A percentile compares a stretch with the other conserved stretches of the same genome.
These are phyloP conservation scores for Gibbula magus DNA, from an alignment of 2,888 invertebrate genomes.

Conservation along the genomic window DNA sequence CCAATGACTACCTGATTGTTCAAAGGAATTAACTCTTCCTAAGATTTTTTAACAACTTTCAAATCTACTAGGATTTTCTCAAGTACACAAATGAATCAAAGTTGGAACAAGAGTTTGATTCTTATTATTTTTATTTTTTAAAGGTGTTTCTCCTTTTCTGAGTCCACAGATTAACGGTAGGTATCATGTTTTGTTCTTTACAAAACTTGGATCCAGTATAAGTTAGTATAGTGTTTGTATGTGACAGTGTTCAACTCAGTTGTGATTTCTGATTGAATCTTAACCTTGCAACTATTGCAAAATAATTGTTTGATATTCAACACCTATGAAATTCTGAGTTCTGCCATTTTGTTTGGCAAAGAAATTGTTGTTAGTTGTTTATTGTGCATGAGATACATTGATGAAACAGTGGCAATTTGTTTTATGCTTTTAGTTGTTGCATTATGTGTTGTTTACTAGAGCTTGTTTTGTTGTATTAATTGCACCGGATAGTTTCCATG, in stretches of 20 bases:
- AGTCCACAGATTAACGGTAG: slow-evolving; percentile 57
- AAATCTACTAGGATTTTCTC: too few species aligned
- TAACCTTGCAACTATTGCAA: background rate
- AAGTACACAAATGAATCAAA: too few species aligned
- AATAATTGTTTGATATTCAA: background rate
- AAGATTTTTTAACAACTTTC: too few species aligned
- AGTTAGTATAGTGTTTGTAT: slow-evolving; percentile 11
- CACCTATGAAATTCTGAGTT: slow-evolving; percentile 1
- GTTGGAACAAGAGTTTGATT: slow-evolving; percentile 14
- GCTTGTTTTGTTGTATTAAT: too few species aligned
- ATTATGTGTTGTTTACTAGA: too few species aligned
- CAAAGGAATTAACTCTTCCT: too few species aligned
- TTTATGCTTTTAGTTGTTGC: too few species aligned
- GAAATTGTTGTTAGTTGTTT: too few species aligned
- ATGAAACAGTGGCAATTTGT: too few species aligned
- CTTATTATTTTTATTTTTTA: slow-evolving; percentile 46
- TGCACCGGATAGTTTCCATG: too few species aligned
- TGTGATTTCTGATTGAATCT: slow-evolving; percentile 6
- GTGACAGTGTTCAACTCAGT: background rate
- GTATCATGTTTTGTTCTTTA: slow-evolving; percentile 31
- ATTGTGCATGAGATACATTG: too few species aligned
- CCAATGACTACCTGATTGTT: too few species aligned
- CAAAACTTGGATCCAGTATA: background rate
- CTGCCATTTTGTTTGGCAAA: slow-evolving; percentile 14
- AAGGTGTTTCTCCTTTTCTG: slow-evolving; percentile 55